A percentile compares a stretch with the other conserved stretches of the same genome.
Conservation (phyloP, 2,113 vertebrate species). For the Actenoides hombroni region DNA sequence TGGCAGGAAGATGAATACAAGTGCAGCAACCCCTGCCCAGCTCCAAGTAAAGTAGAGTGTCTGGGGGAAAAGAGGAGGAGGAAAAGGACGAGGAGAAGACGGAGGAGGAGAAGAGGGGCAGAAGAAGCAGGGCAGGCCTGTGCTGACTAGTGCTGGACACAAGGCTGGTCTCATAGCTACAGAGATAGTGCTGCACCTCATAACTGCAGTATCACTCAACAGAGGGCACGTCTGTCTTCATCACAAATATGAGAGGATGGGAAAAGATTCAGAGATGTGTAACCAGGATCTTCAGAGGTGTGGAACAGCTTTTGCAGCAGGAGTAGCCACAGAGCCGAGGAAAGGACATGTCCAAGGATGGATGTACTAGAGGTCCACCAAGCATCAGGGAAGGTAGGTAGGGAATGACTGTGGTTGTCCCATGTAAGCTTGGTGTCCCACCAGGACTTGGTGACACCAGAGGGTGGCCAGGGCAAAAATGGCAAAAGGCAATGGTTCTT, state of each 20-base stretch:
- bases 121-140: neutral
- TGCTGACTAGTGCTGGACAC: fast-evolving
- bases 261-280: neutral
- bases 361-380: neutral
- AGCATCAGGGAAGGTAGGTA: fast-evolving
- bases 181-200: neutral
- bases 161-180: neutral
- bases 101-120: neutral
- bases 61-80: neutral
- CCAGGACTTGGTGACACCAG: neutral
- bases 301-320: neutral
- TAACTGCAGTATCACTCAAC: fast-evolving
- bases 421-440: fast-evolving
- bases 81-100: neutral
- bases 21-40: neutral
- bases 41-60: neutral
- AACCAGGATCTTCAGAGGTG: neutral
- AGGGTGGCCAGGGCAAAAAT: neutral
- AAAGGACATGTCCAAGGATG: neutral
- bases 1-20: neutral
- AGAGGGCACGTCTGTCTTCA: neutral
- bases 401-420: neutral
- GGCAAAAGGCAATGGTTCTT: neutral
- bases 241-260: neutral
- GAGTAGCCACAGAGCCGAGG: neutral